phyloP scores from a whole-genome alignment of 2,888 invertebrate species.

The Galerucella calmariensis region DNA sequence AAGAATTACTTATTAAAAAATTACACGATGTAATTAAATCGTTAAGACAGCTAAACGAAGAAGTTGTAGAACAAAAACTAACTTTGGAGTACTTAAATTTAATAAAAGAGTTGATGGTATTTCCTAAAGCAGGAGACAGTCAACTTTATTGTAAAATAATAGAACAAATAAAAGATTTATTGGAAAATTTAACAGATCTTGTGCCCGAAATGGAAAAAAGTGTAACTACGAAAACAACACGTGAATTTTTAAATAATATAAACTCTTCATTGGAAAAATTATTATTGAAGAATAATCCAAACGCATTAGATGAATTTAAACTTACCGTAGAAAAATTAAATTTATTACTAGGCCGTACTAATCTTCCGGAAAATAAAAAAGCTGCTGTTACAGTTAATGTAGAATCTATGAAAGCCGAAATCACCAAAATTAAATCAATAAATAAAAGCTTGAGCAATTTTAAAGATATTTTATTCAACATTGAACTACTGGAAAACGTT shows the following conservation, averaged over 20 bases:
- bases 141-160: constrained; percentile 3
- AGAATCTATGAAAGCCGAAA: constrained; percentile 23
- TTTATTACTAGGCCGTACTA: background rate
- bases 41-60: constrained; percentile 23
- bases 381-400: constrained; percentile 9
- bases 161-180: background rate
- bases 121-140: background rate
- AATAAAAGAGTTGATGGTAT: constrained; percentile 2
- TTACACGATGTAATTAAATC: constrained; percentile 14
- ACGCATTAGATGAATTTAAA: constrained; percentile 18
- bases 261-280: constrained; percentile 13
- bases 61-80: constrained; percentile 22
- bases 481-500: constrained; percentile 3
- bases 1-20: constrained; percentile 10
- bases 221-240: constrained; percentile 3
- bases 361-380: constrained; percentile 20
- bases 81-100: constrained; percentile 9
- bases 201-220: constrained; percentile 23
- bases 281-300: background rate
- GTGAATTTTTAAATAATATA: constrained; percentile 18
- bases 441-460: background rate
- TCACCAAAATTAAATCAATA: constrained; percentile 23
- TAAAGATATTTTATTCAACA: background rate
- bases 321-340: constrained; percentile 26
- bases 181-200: background rate